Evolutionary conservation across 2,888 invertebrate species (phyloP), one percentile per base, ranked within the genome.

Genomic region (Agonum fuliginosum): DNA sequence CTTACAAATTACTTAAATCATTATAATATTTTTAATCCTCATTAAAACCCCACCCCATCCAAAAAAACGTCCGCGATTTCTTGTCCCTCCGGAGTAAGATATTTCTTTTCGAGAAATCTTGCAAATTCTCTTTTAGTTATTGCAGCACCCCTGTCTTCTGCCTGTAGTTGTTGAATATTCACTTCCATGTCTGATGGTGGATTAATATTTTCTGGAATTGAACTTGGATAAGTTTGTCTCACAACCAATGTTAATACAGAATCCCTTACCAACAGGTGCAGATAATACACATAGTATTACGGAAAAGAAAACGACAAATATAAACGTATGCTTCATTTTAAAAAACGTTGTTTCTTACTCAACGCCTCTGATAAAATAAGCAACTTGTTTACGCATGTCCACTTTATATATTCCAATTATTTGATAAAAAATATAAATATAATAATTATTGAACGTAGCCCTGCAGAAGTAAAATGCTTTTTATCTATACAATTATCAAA

Each of bases 21-120:
- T 37, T 37, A 37, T 37, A 37, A 37, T 6, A 54, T 24, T 54
- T n/a, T n/a, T 17, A 0, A 12, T 54, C 24, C 24, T n/a, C n/a
- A n/a, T 54, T 12, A 5, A 6, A 54, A 3, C 17, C 62, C 62
- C 6, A n/a, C n/a, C n/a, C n/a, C n/a, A n/a, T n/a, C n/a, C n/a
- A 62, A 19, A 17, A 34, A 17, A 5, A 0, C 10, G 1, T 72
- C 19, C 1, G 20, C 6, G 1, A 72, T 12, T 2, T 54, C n/a
- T 34, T 34, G 51, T 34, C 72, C 72, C n/a, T 54, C 54, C 3
- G 4, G n/a, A 5, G 72, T 72, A 1, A 72, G 34, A 19, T 72
- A 72, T 34, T 72, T 72, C 1, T 12, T 0, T 51, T 54, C 51
- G 19, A 34, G 6, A 19, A 34, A 34, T 12, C 10, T 30, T 0